Conservation (phyloP, 2,113 vertebrate genomes). For the Maccullochella peelii region DNA sequence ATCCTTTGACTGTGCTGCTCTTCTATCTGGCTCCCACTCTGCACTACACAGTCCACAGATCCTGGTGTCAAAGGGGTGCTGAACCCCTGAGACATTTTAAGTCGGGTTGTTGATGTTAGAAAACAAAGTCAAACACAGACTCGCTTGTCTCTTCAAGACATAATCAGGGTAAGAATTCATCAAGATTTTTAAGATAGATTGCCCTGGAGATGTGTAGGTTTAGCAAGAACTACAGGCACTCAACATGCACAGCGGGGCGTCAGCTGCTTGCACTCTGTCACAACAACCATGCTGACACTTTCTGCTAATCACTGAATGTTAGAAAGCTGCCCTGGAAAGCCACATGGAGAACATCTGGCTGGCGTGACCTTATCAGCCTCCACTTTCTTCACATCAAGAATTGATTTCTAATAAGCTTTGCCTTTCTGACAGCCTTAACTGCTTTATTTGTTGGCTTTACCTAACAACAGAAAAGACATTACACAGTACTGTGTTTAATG, state of each 20-base stretch:
- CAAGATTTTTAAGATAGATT: slow-evolving; percentile 26
- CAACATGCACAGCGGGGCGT: not conserved
- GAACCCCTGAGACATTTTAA: slow-evolving; percentile 36
- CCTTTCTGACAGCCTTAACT: not conserved
- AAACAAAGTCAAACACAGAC: slow-evolving; percentile 48
- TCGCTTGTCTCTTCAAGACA: slow-evolving; percentile 7
- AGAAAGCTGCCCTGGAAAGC: slow-evolving; percentile 11
- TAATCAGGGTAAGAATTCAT: slow-evolving; percentile 32
- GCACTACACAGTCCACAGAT: slow-evolving; percentile 44
- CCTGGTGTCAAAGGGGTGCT: slow-evolving; percentile 46
- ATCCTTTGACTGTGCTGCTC: slow-evolving; percentile 63
- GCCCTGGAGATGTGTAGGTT: slow-evolving; percentile 40
- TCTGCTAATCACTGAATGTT: slow-evolving; percentile 24
- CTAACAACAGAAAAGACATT: not conserved
- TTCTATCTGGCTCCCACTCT: slow-evolving; percentile 23
- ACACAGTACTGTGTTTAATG: too few relatives aligned
- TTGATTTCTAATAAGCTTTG: slow-evolving; percentile 4
- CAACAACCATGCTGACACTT: slow-evolving; percentile 3
- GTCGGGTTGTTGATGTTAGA: slow-evolving; percentile 39
- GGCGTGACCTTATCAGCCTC: slow-evolving; percentile 5
- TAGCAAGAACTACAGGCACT: slow-evolving; percentile 4
- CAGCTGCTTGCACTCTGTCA: slow-evolving; percentile 15
- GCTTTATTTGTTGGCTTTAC: slow-evolving; percentile 1
- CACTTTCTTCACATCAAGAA: not conserved
- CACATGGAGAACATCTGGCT: slow-evolving; percentile 18